Evolutionary conservation across 37 sponge, comb jelly and placozoan species (phyloP).

Genomic region (Aplysina aerophoba): DNA sequence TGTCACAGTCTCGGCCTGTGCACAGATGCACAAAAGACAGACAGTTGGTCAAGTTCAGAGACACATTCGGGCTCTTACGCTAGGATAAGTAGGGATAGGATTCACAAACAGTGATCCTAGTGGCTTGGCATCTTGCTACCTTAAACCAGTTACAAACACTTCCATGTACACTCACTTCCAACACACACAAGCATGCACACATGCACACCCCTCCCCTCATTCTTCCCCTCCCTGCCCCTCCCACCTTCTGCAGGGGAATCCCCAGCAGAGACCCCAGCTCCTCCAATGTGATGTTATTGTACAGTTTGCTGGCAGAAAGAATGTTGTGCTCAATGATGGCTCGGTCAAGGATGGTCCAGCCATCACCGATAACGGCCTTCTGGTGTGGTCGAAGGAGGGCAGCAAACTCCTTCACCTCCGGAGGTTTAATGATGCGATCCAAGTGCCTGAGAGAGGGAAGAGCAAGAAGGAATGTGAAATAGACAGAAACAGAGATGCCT

Average conservation of each 20-base stretch:
- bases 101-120: too few relatives aligned
- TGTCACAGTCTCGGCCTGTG: slow-evolving; percentile 93
- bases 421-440: slow-evolving; percentile 81
- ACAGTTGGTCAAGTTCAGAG: neutral
- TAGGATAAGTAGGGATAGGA: too few relatives aligned
- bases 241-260: slow-evolving; percentile 82
- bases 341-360: slow-evolving; percentile 80
- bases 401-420: slow-evolving; percentile 87
- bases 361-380: slow-evolving; percentile 86
- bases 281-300: slow-evolving; percentile 90
- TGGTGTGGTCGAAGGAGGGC: slow-evolving; percentile 80
- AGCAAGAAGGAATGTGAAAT: neutral
- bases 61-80: too few relatives aligned
- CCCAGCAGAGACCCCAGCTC: slow-evolving; percentile 90
- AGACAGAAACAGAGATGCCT: too few relatives aligned
- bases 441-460: slow-evolving; percentile 56
- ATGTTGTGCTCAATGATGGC: slow-evolving; percentile 98
- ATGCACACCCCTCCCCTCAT: too few relatives aligned
- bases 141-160: neutral
- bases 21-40: neutral
- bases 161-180: too few relatives aligned
- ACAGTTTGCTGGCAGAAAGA: slow-evolving; percentile 94
- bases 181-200: too few relatives aligned
- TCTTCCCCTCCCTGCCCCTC: neutral
- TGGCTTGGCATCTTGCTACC: too few relatives aligned